phyloP scores from a whole-genome alignment of 2,113 vertebrate genomes.

The Cryptomyrus ogoouensis region DNA sequence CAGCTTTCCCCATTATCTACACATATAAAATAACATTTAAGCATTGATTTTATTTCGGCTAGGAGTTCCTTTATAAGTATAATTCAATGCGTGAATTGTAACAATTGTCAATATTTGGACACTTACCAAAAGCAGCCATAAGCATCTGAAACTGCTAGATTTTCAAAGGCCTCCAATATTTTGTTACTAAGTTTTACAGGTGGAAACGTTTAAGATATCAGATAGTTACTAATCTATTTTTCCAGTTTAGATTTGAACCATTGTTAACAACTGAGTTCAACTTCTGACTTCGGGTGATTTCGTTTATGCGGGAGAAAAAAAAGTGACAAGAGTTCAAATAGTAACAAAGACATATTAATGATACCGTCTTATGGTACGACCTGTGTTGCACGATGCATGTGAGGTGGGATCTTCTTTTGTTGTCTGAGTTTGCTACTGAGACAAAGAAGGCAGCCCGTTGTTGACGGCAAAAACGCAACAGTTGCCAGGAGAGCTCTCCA shows the following conservation, averaged over 20 bases:
- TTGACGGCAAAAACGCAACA: background rate
- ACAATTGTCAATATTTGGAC: background rate
- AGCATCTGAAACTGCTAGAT: background rate
- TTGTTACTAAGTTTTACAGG: background rate
- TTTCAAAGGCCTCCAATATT: background rate
- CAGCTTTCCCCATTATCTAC: conserved; percentile 34
- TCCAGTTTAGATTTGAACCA: background rate
- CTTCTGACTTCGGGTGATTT: background rate
- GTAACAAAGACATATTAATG: background rate
- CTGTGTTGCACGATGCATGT: background rate
- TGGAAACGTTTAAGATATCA: background rate
- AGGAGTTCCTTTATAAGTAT: background rate
- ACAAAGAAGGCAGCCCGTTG: background rate
- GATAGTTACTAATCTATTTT: background rate
- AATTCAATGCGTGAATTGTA: background rate
- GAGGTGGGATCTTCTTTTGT: background rate
- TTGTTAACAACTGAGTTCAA: background rate
- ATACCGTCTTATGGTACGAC: background rate
- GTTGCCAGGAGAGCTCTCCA: conserved; percentile 1
- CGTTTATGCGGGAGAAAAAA: background rate
- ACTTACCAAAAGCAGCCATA: background rate
- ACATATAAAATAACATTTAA: background rate
- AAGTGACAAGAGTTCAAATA: background rate
- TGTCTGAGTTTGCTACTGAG: background rate
- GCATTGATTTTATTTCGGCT: background rate